Conservation (phyloP, 2,113 vertebrate species). For the Mormyrus iriodes region DNA sequence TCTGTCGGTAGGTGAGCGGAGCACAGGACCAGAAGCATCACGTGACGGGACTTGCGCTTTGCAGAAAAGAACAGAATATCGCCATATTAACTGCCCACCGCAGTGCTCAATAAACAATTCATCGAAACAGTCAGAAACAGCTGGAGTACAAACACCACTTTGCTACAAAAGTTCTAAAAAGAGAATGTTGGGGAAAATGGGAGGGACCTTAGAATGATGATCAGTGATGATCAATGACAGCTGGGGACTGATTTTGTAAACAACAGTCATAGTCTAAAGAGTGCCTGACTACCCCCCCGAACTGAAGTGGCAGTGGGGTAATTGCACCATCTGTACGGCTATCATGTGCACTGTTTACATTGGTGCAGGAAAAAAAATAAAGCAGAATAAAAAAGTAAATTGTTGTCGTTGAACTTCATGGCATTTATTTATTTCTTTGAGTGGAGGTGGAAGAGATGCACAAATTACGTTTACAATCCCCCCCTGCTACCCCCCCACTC, state of each 20-base stretch:
- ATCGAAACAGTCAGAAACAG: constrained; percentile 19
- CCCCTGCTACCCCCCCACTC: not conserved
- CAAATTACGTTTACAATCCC: constrained; percentile 15
- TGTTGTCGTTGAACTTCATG: not conserved
- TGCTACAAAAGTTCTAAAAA: constrained; percentile 21
- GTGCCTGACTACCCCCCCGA: not conserved
- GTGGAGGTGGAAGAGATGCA: not conserved
- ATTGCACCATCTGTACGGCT: not conserved
- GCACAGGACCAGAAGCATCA: constrained; percentile 27
- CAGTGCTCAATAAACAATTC: constrained; percentile 46
- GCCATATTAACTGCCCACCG: constrained; percentile 24
- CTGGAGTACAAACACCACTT: constrained; percentile 31
- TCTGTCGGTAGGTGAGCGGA: constrained; percentile 30
- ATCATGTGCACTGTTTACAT: not conserved
- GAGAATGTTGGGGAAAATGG: constrained; percentile 1
- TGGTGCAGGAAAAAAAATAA: not conserved
- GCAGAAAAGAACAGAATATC: constrained; percentile 20
- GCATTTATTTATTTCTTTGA: constrained; percentile 20
- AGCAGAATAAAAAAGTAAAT: not conserved
- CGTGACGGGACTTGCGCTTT: not conserved
- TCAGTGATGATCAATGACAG: too few relatives aligned
- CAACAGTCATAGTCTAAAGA: constrained; percentile 9
- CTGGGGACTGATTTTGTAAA: constrained; percentile 10
- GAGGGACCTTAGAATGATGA: constrained; percentile 20
- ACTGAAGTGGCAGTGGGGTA: not conserved